Conservation (phyloP, 2,888 invertebrate genomes). For the Himalopsyche anomala region DNA sequence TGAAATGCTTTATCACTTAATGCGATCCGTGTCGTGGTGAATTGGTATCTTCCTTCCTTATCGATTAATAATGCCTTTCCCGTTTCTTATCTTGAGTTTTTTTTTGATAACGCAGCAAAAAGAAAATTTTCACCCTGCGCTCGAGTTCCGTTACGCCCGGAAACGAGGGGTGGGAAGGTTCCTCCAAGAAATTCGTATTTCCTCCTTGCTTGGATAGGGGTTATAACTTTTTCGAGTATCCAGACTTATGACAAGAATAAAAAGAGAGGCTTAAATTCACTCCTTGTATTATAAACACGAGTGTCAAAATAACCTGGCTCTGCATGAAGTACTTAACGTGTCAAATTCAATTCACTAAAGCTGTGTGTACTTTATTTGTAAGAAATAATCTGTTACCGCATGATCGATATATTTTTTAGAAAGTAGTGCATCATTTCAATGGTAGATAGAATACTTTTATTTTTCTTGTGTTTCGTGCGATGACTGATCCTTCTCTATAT, state of each 20-base stretch:
- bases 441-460: no score
- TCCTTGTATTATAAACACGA: conserved; percentile 16
- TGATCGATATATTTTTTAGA: no score
- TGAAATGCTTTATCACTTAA: conserved; percentile 34
- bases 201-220: conserved; percentile 21
- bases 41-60: conserved; percentile 43
- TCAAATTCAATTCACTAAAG: neutral
- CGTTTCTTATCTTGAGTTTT: conserved; percentile 27
- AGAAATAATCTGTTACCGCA: no score
- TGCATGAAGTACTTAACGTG: neutral
- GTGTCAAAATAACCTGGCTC: neutral
- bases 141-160: conserved; percentile 38
- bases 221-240: conserved; percentile 24
- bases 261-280: neutral
- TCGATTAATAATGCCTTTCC: conserved; percentile 43
- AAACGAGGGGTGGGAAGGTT: conserved; percentile 19
- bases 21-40: conserved; percentile 38
- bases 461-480: no score
- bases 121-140: conserved; percentile 37
- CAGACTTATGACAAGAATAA: conserved; percentile 24
- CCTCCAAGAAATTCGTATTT: conserved; percentile 40
- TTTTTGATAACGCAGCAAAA: conserved; percentile 40
- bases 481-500: no score
- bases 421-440: no score
- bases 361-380: no score